phyloP scores from a whole-genome alignment of 2,888 invertebrate species.

The Macrostomum cliftonense region DNA sequence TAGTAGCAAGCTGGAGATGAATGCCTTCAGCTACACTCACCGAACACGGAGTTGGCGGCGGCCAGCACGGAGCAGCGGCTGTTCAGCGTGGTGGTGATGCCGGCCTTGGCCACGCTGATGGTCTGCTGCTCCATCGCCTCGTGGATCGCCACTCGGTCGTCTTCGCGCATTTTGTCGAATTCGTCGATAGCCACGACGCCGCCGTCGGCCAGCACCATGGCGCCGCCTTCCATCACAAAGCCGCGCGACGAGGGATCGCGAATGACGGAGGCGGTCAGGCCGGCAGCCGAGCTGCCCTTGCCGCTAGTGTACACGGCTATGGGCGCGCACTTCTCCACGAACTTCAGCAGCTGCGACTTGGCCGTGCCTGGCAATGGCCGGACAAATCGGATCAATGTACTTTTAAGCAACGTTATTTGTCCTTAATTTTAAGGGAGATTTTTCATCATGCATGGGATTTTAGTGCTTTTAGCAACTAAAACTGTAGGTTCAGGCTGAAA shows the following conservation, averaged over 20 bases:
- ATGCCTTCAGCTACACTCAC: too few relatives aligned
- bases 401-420: too few relatives aligned
- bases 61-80: constrained; percentile 95
- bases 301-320: constrained; percentile 92
- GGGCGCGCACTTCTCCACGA: constrained; percentile 80
- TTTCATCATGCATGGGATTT: too few relatives aligned
- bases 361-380: constrained; percentile 99
- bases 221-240: constrained; percentile 94
- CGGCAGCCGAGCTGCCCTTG: constrained; percentile 97
- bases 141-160: constrained; percentile 94
- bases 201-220: constrained; percentile 96
- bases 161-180: constrained; percentile 98
- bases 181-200: constrained; percentile 99
- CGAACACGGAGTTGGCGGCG: constrained; percentile 92
- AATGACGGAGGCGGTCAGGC: constrained; percentile 86
- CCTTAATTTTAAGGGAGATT: too few relatives aligned
- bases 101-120: constrained; percentile 97
- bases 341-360: constrained; percentile 91
- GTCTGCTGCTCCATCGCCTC: constrained; percentile 99
- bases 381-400: too few relatives aligned
- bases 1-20: too few relatives aligned
- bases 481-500: too few relatives aligned
- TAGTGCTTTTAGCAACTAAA: too few relatives aligned
- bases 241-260: constrained; percentile 76
- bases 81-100: constrained; percentile 92